Percentiles rank a stretch among this genome's conserved stretches.
These are phyloP conservation scores for Pitta sordida DNA, from an alignment of 2,113 vertebrate genomes.

Conservation along the genomic window DNA sequence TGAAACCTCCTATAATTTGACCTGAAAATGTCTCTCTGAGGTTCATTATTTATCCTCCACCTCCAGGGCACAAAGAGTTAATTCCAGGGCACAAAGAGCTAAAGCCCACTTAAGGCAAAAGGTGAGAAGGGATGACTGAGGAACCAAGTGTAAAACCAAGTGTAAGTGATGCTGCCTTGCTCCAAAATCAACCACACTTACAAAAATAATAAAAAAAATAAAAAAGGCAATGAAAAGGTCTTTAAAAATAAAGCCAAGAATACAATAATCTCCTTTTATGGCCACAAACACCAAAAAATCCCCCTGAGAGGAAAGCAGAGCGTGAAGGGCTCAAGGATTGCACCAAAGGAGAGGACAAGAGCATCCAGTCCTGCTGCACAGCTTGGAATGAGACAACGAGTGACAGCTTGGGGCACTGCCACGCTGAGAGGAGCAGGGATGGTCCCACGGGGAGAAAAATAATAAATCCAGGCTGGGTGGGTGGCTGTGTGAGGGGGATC, in stretches of 20 bases:
- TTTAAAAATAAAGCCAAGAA: neutral
- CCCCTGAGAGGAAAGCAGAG: neutral
- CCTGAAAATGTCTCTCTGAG: neutral
- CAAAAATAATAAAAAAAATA: neutral
- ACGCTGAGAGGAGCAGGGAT: neutral
- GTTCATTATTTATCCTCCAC: neutral
- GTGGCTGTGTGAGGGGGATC: accelerated
- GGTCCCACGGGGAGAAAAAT: accelerated
- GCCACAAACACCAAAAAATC: neutral
- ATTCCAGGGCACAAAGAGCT: neutral
- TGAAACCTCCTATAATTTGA: neutral
- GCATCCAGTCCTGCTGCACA: neutral
- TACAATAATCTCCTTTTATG: neutral
- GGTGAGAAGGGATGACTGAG: neutral
- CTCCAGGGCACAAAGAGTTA: neutral
- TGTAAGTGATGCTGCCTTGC: neutral
- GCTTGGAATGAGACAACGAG: neutral
- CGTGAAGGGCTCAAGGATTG: neutral
- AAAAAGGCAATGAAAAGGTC: neutral
- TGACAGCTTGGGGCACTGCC: neutral
- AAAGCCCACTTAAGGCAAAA: slow-evolving; percentile 6
- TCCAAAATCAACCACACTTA: neutral
- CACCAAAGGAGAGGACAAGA: neutral
- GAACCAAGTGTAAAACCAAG: neutral
- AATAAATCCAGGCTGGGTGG: no score